These are phyloP conservation scores for Tapera naevia DNA, from an alignment of 2,797 vertebrate species.

Conservation along the genomic window DNA sequence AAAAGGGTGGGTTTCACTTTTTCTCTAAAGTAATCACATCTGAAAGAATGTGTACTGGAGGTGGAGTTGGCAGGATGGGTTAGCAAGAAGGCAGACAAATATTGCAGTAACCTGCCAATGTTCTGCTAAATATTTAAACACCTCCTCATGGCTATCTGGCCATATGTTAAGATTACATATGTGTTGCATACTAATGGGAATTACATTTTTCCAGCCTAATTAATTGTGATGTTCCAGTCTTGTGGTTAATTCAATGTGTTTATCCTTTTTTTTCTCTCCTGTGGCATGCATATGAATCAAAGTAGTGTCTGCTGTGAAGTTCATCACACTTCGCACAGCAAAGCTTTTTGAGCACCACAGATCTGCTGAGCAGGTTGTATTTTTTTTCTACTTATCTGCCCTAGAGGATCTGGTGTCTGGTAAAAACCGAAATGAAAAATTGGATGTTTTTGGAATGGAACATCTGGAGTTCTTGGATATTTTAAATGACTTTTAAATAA, in stretches of 20 bases:
- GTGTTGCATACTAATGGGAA: neutral
- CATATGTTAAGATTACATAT: neutral
- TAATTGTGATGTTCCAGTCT: neutral
- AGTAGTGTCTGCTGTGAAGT: neutral
- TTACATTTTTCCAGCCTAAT: neutral
- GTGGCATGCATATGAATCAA: neutral
- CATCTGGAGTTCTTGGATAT: conserved; percentile 13
- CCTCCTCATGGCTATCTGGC: neutral
- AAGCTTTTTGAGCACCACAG: neutral
- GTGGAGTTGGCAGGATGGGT: neutral
- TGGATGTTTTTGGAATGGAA: neutral
- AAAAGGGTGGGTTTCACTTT: neutral
- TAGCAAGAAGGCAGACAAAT: neutral
- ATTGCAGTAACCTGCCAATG: neutral
- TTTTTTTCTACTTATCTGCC: neutral
- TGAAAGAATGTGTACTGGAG: neutral
- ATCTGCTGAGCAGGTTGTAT: neutral
- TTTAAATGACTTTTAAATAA: too few species aligned
- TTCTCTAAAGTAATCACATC: neutral
- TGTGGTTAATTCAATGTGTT: neutral
- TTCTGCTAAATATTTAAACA: neutral
- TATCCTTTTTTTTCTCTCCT: neutral
- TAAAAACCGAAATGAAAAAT: conserved; percentile 4
- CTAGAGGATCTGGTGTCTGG: neutral
- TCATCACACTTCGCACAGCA: neutral